Evolutionary conservation across 2,113 vertebrate species (phyloP), one percentile per base, ranked within the genome.

Genomic region (Eidolon helvum): DNA sequence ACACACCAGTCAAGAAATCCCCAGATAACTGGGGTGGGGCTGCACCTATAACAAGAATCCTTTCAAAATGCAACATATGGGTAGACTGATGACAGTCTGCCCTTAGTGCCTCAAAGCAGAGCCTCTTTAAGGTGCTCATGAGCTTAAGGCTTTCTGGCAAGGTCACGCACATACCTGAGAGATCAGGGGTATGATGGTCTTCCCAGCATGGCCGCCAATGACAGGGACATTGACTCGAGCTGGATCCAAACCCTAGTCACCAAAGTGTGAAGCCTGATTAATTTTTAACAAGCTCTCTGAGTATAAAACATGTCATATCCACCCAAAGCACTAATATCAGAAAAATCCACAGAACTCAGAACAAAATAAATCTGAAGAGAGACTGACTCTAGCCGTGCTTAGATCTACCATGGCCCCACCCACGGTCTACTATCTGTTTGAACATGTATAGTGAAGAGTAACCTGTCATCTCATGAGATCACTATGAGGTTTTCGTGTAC

Each of bases 111-210:
- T 82, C 18, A 8, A n/a, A 30, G 24, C 0, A 11, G 71, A 14
- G 4, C 43, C 16, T 33, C 3, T 28, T 5, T 10, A 35, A 40
- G 6, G 38, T 6, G 2, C 4, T 10, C 8, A 3, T 0, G 45
- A 26, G 2, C 2, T 18, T 1, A 3, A 7, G 48, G 50, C 63
- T 72, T 57, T 45, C 10, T 4, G 33, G 33, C 30, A 9, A 45
- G 7, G 63, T 15, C 8, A n/a, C 21, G 9, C 38, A 89, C 97
- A 1, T 45, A 99, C 99, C 99, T 99, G 99, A 69, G 99, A 99
- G 96, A 99, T 99, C 71, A 99, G 98, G 48, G 99, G 99, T 91
- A 99, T 99, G 98, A 99, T 99, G 48, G 99, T 99, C 98, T 99
- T 99, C 83, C 99, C 99, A 0, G 99, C 99, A 4, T 99, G 99